phyloP scores from a whole-genome alignment of 1,140 invertebrate species.

The Saccostrea echinata region DNA sequence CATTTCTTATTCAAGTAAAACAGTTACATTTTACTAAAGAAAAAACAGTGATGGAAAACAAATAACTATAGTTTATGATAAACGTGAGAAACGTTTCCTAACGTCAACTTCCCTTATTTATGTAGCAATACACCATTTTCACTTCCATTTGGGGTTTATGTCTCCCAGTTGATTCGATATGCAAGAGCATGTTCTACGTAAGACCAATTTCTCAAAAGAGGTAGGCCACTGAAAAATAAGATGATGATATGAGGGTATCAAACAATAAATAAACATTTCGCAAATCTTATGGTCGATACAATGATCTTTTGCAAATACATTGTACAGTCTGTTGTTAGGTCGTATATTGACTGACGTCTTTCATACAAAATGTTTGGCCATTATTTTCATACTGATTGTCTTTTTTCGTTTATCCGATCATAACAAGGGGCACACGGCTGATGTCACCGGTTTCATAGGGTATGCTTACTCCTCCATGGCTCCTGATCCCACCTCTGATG shows the following conservation, averaged over 20 bases:
- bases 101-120: no score
- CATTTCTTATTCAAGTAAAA: no score
- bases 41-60: no score
- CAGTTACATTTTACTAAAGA: no score
- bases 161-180: background rate
- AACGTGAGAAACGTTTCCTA: no score
- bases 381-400: background rate
- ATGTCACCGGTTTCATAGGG: background rate
- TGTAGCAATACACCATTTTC: no score
- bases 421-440: background rate
- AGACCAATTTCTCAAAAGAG: background rate
- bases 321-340: background rate
- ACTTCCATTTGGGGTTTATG: background rate
- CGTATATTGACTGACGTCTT: background rate
- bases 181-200: background rate
- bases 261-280: background rate
- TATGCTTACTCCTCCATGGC: background rate
- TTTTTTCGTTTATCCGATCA: background rate
- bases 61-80: no score
- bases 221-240: background rate
- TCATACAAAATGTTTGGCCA: background rate
- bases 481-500: background rate
- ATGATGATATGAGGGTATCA: background rate
- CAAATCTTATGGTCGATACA: background rate
- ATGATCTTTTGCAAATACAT: background rate